Base-by-base conservation (phyloP, 2,113 vertebrate species). In the Myotis lucifugus region DNA sequence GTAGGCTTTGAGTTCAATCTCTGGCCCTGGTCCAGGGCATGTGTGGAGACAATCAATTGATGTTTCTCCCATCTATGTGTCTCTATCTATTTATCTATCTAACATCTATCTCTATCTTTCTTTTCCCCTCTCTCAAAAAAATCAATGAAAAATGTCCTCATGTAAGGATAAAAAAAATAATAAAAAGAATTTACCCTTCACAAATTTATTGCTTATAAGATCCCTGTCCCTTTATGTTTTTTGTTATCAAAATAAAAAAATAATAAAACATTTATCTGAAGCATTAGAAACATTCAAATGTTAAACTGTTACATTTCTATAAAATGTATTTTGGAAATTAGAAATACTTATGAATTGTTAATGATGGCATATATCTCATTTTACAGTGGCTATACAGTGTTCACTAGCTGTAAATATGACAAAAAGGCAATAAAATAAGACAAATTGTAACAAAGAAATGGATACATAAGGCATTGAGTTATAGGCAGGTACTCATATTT, bases 401-500 rank as follows among this genome's bases (percentile, higher is more conserved):
- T 83, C 88, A 90, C 40, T 83, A 17, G 18, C 48, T 59, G 40
- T 88, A 88, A 93, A 86, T 78, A 85, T 74, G 56, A 93, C 54
- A 83, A 86, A 25, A 77, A 66, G 13, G 3, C 70, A 72, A 86
- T 67, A 93, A 82, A 78, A 42, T 78, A 56, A 92, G 48, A 74
- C 7, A 64, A 70, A 76, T 19, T 83, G 11, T 29, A 85, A 48
- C 29, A 69, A 73, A 91, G 8, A 82, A 92, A 76, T 70, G 9
- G 6, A 90, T 74, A 48, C 19, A 85, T 67, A 67, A 87, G 85
- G 11, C 56, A 76, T 79, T 78, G 40, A 56, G 32, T 79, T 96
- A 61, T 18, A 73, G 6, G 32, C 29, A 81, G 69, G 5, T 29
- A 77, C 10, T 74, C 27, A 79, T 74, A 56, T 48, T 93, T 78